These are phyloP conservation scores for Leucophenga varia DNA, from an alignment of 1,140 invertebrate genomes.

Conservation along the genomic window DNA sequence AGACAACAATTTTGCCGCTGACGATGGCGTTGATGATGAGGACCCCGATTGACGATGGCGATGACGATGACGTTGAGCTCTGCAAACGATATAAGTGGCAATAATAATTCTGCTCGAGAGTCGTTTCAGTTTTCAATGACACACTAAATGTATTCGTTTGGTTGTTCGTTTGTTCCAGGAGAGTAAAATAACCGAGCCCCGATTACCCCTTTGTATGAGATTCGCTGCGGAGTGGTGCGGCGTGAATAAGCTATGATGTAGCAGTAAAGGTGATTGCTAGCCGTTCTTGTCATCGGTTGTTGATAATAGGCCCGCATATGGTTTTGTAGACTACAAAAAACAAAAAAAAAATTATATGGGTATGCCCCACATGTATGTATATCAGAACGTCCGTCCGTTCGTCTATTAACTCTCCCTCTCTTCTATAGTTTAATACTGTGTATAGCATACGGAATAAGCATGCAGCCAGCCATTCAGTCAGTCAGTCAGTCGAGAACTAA, in stretches of 20 bases:
- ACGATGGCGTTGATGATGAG: too few species aligned
- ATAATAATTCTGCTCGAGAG: constrained; percentile 54
- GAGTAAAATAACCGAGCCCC: constrained; percentile 7
- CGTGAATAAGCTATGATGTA: too few species aligned
- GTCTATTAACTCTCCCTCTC: not conserved
- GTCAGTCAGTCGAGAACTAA: not conserved
- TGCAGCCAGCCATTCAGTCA: not conserved
- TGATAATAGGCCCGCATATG: constrained; percentile 17
- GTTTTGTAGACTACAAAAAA: constrained; percentile 10
- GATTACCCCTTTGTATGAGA: not conserved
- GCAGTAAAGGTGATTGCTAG: too few species aligned
- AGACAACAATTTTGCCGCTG: too few species aligned
- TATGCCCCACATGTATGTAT: constrained; percentile 4
- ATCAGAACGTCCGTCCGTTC: too few species aligned
- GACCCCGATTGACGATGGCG: too few species aligned
- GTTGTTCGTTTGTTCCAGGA: too few species aligned
- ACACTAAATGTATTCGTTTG: constrained; percentile 43
- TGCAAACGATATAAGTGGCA: constrained; percentile 38
- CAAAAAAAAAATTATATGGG: too few species aligned
- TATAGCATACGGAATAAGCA: too few species aligned
- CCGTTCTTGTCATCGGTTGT: not conserved
- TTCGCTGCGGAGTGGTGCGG: too few species aligned
- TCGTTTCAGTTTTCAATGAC: constrained; percentile 53
- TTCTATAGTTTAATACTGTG: too few species aligned
- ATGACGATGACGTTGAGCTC: constrained; percentile 24